Evolutionary conservation across 2,113 vertebrate species (phyloP).

Genomic region (Pristiophorus japonicus): DNA sequence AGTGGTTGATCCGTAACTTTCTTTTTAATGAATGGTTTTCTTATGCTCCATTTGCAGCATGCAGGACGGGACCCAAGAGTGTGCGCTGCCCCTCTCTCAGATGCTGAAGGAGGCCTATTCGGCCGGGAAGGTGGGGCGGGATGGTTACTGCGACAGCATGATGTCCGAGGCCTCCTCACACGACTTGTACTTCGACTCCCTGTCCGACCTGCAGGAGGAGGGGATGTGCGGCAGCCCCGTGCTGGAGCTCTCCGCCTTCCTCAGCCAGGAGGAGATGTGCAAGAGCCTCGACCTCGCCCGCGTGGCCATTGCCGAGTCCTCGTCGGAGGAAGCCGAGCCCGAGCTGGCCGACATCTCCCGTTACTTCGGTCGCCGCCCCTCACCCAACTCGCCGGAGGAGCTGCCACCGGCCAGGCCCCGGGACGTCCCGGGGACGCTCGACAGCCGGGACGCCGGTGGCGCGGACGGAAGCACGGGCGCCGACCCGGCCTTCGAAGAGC

Average conservation of each 20-base stretch:
- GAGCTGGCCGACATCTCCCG: slow-evolving; percentile 54
- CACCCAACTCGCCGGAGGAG: slow-evolving; percentile 46
- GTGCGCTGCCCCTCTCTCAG: slow-evolving; percentile 59
- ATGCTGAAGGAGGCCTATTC: slow-evolving; percentile 54
- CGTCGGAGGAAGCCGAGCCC: slow-evolving; percentile 45
- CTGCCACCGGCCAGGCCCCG: slow-evolving; percentile 42
- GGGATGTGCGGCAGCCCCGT: slow-evolving; percentile 55
- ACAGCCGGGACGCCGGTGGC: no score
- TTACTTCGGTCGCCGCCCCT: slow-evolving; percentile 42
- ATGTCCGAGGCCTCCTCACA: slow-evolving; percentile 69
- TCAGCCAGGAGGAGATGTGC: slow-evolving; percentile 85
- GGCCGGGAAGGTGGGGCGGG: slow-evolving; percentile 49
- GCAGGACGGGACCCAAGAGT: slow-evolving; percentile 68
- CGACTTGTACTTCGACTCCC: slow-evolving; percentile 67
- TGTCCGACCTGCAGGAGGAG: slow-evolving; percentile 65
- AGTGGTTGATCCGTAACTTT: background rate
- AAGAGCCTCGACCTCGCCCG: slow-evolving; percentile 83
- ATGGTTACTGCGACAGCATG: slow-evolving; percentile 48
- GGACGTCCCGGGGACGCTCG: no score
- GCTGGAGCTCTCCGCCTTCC: slow-evolving; percentile 78
- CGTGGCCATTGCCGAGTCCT: slow-evolving; percentile 66
- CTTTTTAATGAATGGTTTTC: background rate
- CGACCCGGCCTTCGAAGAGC: background rate
- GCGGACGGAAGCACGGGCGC: no score
- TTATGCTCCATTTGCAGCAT: slow-evolving; percentile 59